Base-by-base conservation (phyloP, 2,888 invertebrate genomes). In the Aricia artaxerxes region DNA sequence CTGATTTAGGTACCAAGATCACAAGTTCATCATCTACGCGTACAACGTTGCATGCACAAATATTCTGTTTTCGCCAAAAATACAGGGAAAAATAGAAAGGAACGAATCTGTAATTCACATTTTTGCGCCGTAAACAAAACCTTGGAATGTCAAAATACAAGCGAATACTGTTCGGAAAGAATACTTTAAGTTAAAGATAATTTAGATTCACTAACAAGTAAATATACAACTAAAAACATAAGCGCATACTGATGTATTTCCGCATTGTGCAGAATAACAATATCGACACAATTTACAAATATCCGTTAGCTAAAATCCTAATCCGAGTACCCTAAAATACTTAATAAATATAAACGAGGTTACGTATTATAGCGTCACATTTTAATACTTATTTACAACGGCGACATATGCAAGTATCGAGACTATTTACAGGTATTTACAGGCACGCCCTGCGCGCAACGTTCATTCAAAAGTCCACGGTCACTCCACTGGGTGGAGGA, bases 201-300 rank as follows among this genome's bases (percentile, higher is more conserved):
- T 86, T 86, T 87, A 88, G 87, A 89, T 89, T 89, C 85, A 86
- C 91, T 91, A 89, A 88, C 84, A 87, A 87, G 87, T 84, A 87
- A 88, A 88, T 90, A 88, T 90, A 93, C 90, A 93, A 89, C 90
- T 87, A 91, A 89, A 88, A 91, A 91, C 88, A 93, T 94, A 94
- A 94, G 94, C 94, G 94, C 94, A 94, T 93, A 94, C 92, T 92
- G 89, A 91, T 91, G 61, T 94, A 94, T 93, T 94, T 94, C 94
- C 89, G 94, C 94, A 94, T 94, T 94, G 90, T 94, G 94, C 94
- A 94, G 94, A 94, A 94, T 94, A 94, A 94, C 94, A 94, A 92
- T 94, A 93, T 92, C 90, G 93, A 93, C 93, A 92, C 92, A 94
- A 94, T 94, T 94, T 94, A 94, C 94, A 94, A 92, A 92, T 91